Percentiles rank a stretch among this genome's conserved stretches.
phyloP scores from a whole-genome alignment of 2,113 vertebrate species.

The Euleptes europaea region DNA sequence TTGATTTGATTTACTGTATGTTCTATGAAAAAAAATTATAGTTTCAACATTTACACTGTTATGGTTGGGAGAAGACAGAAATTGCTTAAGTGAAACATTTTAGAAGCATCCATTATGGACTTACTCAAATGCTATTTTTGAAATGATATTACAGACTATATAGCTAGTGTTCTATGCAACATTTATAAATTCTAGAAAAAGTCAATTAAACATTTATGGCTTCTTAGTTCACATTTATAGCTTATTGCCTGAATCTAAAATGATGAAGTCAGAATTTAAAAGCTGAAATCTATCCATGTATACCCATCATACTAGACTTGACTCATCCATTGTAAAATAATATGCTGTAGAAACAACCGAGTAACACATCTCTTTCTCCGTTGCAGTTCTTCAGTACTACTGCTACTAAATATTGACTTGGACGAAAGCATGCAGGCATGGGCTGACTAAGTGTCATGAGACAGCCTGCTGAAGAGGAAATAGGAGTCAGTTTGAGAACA shows the following conservation, averaged over 20 bases:
- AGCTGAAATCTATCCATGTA: constrained; percentile 37
- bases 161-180: not conserved
- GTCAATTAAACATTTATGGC: constrained; percentile 63
- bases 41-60: constrained; percentile 31
- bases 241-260: constrained; percentile 38
- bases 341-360: not conserved
- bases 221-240: constrained; percentile 50
- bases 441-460: too few species aligned
- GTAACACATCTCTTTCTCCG: not conserved
- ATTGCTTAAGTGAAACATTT: constrained; percentile 31
- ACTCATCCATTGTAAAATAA: constrained; percentile 15
- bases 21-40: constrained; percentile 29
- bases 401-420: not conserved
- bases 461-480: too few species aligned
- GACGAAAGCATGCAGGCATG: not conserved
- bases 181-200: constrained; percentile 52
- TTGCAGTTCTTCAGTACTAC: not conserved
- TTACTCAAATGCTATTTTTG: not conserved
- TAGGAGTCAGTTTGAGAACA: too few species aligned
- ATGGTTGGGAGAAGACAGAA: constrained; percentile 34
- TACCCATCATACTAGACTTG: not conserved
- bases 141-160: constrained; percentile 30
- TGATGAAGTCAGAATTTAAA: constrained; percentile 42
- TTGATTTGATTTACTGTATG: constrained; percentile 45
- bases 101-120: constrained; percentile 42